Percentiles rank a stretch among this genome's conserved stretches.
Conservation (phyloP, 1,140 invertebrate genomes). For the Armadillidium nasatum region DNA sequence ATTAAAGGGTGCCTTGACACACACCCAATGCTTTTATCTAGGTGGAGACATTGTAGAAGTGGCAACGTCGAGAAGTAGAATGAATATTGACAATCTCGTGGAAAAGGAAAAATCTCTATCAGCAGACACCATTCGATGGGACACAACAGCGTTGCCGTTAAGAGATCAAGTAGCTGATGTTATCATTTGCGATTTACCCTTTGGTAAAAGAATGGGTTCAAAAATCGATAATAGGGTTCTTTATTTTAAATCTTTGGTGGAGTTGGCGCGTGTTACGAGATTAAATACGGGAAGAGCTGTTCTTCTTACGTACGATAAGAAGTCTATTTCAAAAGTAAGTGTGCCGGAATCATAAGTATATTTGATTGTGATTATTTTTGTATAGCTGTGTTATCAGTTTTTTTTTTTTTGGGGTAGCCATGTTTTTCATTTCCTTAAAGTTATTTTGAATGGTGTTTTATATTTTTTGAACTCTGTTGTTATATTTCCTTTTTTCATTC, state of each 20-base stretch:
- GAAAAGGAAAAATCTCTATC: conserved; percentile 45
- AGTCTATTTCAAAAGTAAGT: conserved; percentile 51
- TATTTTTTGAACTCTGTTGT: no score
- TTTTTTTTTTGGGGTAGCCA: background rate
- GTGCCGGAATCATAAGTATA: no score
- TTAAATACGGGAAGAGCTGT: conserved; percentile 52
- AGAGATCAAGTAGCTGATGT: conserved; percentile 56
- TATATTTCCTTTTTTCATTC: no score
- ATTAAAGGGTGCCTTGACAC: conserved; percentile 51
- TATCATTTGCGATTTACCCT: conserved; percentile 60
- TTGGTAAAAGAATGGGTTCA: conserved; percentile 56
- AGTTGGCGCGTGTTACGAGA: conserved; percentile 54
- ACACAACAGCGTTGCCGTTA: conserved; percentile 53
- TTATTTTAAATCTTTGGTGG: conserved; percentile 54
- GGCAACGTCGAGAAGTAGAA: conserved; percentile 50
- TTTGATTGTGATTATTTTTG: background rate
- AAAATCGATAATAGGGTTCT: conserved; percentile 53
- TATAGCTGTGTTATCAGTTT: background rate
- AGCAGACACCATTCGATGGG: conserved; percentile 53
- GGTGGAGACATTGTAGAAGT: conserved; percentile 54
- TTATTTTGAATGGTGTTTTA: no score
- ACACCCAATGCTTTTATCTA: conserved; percentile 50
- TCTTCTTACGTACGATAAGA: conserved; percentile 57
- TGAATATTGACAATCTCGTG: conserved; percentile 51
- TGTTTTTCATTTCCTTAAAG: no score